Percentiles rank a stretch among this genome's conserved stretches.
Conservation (phyloP, 2,888 invertebrate species). For the Stramonita haemastoma region DNA sequence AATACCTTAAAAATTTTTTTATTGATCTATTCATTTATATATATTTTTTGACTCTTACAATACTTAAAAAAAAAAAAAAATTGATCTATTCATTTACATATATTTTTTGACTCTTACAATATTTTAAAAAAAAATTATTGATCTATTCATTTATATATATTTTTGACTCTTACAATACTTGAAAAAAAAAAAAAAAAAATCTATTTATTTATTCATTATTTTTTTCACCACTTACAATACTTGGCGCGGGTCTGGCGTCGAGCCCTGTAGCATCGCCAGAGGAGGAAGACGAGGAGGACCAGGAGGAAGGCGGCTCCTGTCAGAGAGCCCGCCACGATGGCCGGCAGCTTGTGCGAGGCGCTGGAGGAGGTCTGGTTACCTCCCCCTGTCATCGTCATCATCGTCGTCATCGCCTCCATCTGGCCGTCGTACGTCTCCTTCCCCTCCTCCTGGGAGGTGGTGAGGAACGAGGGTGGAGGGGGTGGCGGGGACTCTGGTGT, state of each 20-base stretch:
- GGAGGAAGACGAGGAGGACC: constrained; percentile 35
- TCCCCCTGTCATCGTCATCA: neutral
- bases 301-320: constrained; percentile 45
- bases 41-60: no score
- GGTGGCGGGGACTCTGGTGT: neutral
- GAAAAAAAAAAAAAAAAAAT: neutral
- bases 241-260: constrained; percentile 43
- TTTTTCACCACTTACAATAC: constrained; percentile 42
- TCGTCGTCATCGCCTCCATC: neutral
- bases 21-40: no score
- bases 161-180: no score
- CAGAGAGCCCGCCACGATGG: constrained; percentile 49
- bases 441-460: neutral
- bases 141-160: no score
- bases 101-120: no score
- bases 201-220: no score
- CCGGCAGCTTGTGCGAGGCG: constrained; percentile 44
- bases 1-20: no score
- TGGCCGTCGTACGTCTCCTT: neutral
- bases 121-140: no score
- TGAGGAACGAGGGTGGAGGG: neutral
- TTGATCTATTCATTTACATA: no score
- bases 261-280: constrained; percentile 42
- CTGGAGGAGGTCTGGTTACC: constrained; percentile 13
- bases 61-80: no score